Percentiles rank a stretch among this genome's conserved stretches.
Conservation (phyloP, 2,888 invertebrate species). For the Minunthozetes semirufus region DNA sequence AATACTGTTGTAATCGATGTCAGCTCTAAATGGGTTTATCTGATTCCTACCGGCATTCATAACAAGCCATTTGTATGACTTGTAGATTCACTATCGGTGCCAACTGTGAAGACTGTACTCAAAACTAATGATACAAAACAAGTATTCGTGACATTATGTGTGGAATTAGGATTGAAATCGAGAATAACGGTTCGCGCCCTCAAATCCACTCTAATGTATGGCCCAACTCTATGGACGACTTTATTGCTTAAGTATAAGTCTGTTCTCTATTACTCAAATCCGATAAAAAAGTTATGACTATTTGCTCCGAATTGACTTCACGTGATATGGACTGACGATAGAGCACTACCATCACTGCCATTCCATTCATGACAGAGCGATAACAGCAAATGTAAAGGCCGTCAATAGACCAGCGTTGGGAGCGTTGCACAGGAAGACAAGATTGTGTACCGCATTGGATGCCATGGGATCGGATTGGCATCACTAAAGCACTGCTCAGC, state of each 20-base stretch:
- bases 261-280: neutral
- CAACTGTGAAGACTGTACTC: neutral
- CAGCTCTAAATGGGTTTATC: neutral
- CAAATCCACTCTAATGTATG: neutral
- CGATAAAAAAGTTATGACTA: too few relatives aligned
- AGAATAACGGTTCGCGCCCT: constrained; percentile 5
- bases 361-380: neutral
- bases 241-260: neutral
- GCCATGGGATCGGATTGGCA: neutral
- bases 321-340: neutral
- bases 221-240: neutral
- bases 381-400: neutral
- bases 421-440: neutral
- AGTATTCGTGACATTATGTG: constrained; percentile 3
- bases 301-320: neutral
- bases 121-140: neutral
- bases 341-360: too few relatives aligned
- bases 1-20: constrained; percentile 7
- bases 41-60: constrained; percentile 7
- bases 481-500: neutral
- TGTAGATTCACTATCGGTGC: constrained; percentile 6
- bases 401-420: neutral
- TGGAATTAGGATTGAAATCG: constrained; percentile 6
- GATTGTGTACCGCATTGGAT: neutral
- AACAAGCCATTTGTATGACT: neutral